Evolutionary conservation across 2,888 invertebrate species (phyloP), one percentile per base, ranked within the genome.

Genomic region (Serripes groenlandicus): DNA sequence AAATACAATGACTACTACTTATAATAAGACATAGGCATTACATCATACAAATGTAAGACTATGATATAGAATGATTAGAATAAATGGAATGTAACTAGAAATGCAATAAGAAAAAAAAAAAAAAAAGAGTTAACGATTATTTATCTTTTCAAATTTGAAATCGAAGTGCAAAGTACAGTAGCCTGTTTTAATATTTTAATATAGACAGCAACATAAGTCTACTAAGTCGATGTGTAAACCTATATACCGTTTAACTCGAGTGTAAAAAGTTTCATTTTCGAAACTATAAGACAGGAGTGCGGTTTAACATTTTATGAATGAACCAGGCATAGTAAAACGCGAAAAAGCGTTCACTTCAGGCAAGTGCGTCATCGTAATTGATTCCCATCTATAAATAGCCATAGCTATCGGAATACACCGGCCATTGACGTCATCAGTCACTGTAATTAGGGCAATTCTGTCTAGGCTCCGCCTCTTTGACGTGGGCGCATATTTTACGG

Each of bases 401-500:
- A 49, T 37, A 75, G 66, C 76, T 78, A 86, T 78, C 81, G 83
- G 86, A 75, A 72, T 49, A 73, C 83, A 78, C 86, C 79, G 52
- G 54, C 77, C 32, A 83, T 86, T 86, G 81, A 86, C 86, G 86
- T 86, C 86, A 86, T 86, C 71, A 71, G 70, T 35, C 66, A 52
- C 73, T 78, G 70, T 80, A 82, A 82, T 69, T 82, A 81, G 82
- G 75, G 58, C 81, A 81, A 64, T 69, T 68, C 75, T 66, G 49
- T 54, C 60, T 82, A 75, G 83, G 84, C 90, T 83, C 90, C 90
- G 90, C 90, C 90, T 82, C 86, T 87, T 85, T 85, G 84, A 87
- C 87, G 87, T 87, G 78, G 81, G 79, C 77, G 85, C 66, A 71
- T 70, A 70, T 76, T 80, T 68, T 74, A 69, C 74, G 32, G 32